These are phyloP conservation scores for Momotus momota DNA, from an alignment of 2,797 vertebrate genomes.

Conservation along the genomic window DNA sequence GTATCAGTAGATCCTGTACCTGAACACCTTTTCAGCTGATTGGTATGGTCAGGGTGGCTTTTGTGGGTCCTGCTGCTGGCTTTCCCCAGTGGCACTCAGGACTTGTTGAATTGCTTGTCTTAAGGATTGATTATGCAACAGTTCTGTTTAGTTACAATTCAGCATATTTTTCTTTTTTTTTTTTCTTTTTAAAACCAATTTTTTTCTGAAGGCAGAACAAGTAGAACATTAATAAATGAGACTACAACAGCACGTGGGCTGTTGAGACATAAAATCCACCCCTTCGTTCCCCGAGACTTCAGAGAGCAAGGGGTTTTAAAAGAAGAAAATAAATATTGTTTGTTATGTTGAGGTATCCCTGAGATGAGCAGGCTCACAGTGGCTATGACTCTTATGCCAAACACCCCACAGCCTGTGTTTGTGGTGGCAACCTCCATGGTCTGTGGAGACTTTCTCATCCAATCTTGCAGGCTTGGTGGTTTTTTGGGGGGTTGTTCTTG, in stretches of 20 bases:
- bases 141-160: not conserved
- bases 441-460: not conserved
- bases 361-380: not conserved
- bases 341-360: not conserved
- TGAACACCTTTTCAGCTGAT: not conserved
- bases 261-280: not conserved
- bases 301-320: not conserved
- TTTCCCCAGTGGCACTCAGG: not conserved
- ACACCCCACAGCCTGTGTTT: fast-evolving
- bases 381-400: no score
- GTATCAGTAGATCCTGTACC: not conserved
- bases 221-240: not conserved
- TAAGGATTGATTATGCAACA: not conserved
- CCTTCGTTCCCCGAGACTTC: fast-evolving
- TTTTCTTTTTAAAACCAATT: fast-evolving
- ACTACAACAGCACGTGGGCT: not conserved
- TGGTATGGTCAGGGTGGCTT: not conserved
- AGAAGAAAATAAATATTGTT: fast-evolving
- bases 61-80: not conserved
- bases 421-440: not conserved
- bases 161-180: not conserved
- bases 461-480: no score
- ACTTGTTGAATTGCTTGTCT: not conserved
- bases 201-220: not conserved
- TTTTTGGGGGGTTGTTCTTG: no score